Percentiles rank a stretch among this genome's conserved stretches.
phyloP scores from a whole-genome alignment of 2,888 invertebrate species.

The Polylopha cassiicola region DNA sequence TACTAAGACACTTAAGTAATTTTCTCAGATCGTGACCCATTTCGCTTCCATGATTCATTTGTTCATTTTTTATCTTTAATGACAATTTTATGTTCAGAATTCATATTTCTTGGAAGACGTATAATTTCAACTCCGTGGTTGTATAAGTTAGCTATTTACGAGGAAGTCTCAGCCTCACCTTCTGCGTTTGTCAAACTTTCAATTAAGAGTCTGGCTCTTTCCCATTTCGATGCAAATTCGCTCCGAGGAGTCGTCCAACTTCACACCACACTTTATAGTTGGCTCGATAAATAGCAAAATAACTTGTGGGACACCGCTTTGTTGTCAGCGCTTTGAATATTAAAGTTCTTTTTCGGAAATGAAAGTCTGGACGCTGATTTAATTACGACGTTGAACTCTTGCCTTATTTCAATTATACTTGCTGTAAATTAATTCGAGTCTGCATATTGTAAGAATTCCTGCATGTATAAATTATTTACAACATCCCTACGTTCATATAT shows the following conservation, averaged over 20 bases:
- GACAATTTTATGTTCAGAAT: too few relatives aligned
- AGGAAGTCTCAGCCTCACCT: slow-evolving; percentile 17
- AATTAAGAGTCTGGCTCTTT: slow-evolving; percentile 22
- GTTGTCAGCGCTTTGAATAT: slow-evolving; percentile 22
- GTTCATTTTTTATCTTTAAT: too few relatives aligned
- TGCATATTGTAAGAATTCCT: too few relatives aligned
- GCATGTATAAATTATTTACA: too few relatives aligned
- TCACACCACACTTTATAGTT: slow-evolving; percentile 19
- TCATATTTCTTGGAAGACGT: too few relatives aligned
- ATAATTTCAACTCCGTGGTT: too few relatives aligned
- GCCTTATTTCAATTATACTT: not conserved
- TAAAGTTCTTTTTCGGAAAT: slow-evolving; percentile 20
- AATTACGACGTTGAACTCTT: slow-evolving; percentile 3
- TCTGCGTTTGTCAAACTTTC: slow-evolving; percentile 22
- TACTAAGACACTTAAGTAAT: slow-evolving; percentile 15
- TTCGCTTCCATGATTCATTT: slow-evolving; percentile 8
- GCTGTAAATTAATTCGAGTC: too few relatives aligned
- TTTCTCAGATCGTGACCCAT: slow-evolving; percentile 16
- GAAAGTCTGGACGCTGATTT: slow-evolving; percentile 11
- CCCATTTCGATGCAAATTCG: slow-evolving; percentile 23
- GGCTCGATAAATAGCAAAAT: slow-evolving; percentile 21
- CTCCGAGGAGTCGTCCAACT: slow-evolving; percentile 13
- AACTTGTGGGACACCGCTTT: slow-evolving; percentile 20
- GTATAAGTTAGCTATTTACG: slow-evolving; percentile 17
- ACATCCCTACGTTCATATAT: too few relatives aligned